Percentiles rank a stretch among this genome's conserved stretches.
These are phyloP conservation scores for Salvelinus sp. DNA, from an alignment of 2,113 vertebrate genomes.

Conservation along the genomic window DNA sequence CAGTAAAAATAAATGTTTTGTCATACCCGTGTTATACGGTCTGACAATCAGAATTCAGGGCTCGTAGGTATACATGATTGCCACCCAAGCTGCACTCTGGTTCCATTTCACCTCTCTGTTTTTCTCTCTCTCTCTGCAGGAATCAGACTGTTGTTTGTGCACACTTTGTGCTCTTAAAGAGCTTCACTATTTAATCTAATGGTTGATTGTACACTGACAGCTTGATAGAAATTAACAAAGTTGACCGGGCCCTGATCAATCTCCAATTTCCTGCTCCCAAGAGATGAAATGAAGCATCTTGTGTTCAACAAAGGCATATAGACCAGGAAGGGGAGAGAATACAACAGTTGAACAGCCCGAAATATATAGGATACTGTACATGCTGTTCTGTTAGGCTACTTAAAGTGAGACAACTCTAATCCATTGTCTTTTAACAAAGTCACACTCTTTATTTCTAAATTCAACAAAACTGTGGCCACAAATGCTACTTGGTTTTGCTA, in stretches of 20 bases:
- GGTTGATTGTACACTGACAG: conserved; percentile 43
- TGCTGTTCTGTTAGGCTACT: too few relatives aligned
- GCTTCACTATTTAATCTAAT: conserved; percentile 16
- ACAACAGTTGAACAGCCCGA: background rate
- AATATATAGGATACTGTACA: background rate
- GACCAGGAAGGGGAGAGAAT: background rate
- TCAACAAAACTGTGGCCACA: too few relatives aligned
- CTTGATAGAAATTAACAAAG: conserved; percentile 50
- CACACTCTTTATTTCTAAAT: too few relatives aligned
- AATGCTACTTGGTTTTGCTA: background rate
- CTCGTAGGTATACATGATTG: conserved; percentile 15
- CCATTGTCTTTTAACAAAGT: too few relatives aligned
- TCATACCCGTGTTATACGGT: too few relatives aligned
- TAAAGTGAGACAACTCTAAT: too few relatives aligned
- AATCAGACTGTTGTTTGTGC: conserved; percentile 65
- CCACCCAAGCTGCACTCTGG: conserved; percentile 29
- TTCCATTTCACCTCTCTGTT: conserved; percentile 20
- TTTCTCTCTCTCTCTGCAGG: conserved; percentile 10
- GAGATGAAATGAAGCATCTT: background rate
- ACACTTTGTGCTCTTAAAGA: conserved; percentile 37
- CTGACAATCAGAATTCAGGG: too few relatives aligned
- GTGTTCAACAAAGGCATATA: conserved; percentile 13
- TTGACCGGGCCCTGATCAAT: conserved; percentile 32
- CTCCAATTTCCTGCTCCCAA: conserved; percentile 21
- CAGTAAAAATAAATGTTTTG: too few relatives aligned